Conservation (phyloP, 1,140 invertebrate species). For the Temnothorax longispinosus region DNA sequence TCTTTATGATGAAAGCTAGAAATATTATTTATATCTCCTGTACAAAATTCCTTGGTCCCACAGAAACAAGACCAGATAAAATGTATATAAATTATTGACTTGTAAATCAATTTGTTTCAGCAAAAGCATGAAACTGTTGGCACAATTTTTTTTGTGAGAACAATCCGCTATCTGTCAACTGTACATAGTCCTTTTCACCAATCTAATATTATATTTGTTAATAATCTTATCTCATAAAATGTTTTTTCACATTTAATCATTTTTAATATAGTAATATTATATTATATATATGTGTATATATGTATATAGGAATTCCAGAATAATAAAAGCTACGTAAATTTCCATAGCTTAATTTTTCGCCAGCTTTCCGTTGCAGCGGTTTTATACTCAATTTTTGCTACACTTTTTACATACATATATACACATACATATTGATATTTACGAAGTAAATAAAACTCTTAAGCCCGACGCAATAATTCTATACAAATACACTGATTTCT, state of each 20-base stretch:
- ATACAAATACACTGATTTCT: constrained; percentile 77
- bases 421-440: constrained; percentile 34
- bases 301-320: constrained; percentile 26
- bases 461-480: constrained; percentile 75
- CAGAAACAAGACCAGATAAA: constrained; percentile 43
- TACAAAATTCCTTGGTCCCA: constrained; percentile 54
- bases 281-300: constrained; percentile 42
- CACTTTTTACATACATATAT: constrained; percentile 16
- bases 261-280: constrained; percentile 73
- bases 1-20: background rate
- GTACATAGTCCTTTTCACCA: constrained; percentile 46
- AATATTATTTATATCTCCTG: background rate
- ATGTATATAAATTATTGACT: constrained; percentile 22
- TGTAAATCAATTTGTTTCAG: constrained; percentile 22
- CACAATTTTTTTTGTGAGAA: constrained; percentile 21
- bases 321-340: background rate
- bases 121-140: constrained; percentile 12
- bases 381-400: constrained; percentile 13
- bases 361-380: background rate
- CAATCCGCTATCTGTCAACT: constrained; percentile 67
- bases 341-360: background rate
- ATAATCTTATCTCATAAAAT: constrained; percentile 70
- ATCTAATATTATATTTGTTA: constrained; percentile 66
- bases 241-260: constrained; percentile 72
- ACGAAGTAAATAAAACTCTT: constrained; percentile 73